Percentiles rank a stretch among this genome's conserved stretches.
phyloP scores from a whole-genome alignment of 1,140 invertebrate genomes.

The Gryllus bimaculatus region DNA sequence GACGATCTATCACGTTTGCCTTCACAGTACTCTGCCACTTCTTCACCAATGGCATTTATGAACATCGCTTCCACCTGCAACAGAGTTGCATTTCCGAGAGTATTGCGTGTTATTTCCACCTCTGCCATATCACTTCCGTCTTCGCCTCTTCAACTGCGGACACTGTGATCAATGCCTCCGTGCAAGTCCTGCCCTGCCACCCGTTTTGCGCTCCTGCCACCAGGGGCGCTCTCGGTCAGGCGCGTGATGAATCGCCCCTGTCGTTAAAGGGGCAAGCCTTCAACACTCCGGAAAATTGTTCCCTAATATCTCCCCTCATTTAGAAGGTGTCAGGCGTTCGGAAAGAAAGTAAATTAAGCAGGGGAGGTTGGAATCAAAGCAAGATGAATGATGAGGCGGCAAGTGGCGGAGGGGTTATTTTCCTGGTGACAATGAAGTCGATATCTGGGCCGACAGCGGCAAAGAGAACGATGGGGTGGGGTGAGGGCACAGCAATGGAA shows the following conservation, averaged over 20 bases:
- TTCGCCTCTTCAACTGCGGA: too few relatives aligned
- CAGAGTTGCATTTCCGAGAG: too few relatives aligned
- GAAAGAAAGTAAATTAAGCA: neutral
- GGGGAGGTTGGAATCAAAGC: neutral
- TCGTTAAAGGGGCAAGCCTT: slow-evolving; percentile 3
- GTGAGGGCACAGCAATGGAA: neutral
- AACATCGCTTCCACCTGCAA: too few relatives aligned
- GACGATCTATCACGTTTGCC: too few relatives aligned
- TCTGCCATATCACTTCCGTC: too few relatives aligned
- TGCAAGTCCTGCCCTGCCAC: too few relatives aligned
- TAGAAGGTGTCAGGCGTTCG: neutral
- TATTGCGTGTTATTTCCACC: too few relatives aligned
- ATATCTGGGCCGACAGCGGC: neutral
- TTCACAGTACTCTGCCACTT: too few relatives aligned
- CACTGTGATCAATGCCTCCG: too few relatives aligned
- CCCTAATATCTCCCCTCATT: slow-evolving; percentile 1
- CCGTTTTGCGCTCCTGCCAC: too few relatives aligned
- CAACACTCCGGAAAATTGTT: slow-evolving; percentile 4
- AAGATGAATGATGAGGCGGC: neutral
- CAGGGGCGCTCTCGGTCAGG: too few relatives aligned
- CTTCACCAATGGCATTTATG: too few relatives aligned
- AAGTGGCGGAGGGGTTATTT: neutral
- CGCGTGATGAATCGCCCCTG: neutral
- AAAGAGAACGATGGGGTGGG: neutral
- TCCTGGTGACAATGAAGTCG: neutral